These are phyloP conservation scores for Microcaecilia unicolor DNA, from an alignment of 2,797 vertebrate species.

Conservation along the genomic window DNA sequence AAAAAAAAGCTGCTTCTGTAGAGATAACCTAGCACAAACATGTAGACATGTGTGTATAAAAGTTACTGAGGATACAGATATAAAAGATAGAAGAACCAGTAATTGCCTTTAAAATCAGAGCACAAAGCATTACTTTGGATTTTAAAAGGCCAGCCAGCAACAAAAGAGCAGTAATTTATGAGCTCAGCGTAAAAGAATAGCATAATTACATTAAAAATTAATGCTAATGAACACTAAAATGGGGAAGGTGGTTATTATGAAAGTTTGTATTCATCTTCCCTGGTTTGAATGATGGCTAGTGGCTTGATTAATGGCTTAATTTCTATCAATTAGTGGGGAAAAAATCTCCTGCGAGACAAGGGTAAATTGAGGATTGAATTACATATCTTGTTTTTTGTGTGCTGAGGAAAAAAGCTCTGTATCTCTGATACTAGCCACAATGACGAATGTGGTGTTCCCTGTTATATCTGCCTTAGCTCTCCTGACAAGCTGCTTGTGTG, in stretches of 20 bases:
- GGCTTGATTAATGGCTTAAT: conserved; percentile 99
- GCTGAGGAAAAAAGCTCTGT: conserved; percentile 47
- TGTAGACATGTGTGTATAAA: conserved; percentile 25
- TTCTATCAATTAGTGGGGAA: conserved; percentile 98
- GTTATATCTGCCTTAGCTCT: conserved; percentile 42
- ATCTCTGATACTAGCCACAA: conserved; percentile 52
- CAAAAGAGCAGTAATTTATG: conserved; percentile 99
- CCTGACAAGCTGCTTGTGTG: conserved; percentile 42
- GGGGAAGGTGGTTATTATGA: conserved; percentile 99
- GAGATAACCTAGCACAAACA: background rate
- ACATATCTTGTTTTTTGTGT: conserved; percentile 78
- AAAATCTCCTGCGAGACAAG: conserved; percentile 89
- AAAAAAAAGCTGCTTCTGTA: too few relatives aligned
- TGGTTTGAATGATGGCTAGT: conserved; percentile 95
- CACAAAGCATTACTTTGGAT: conserved; percentile 97
- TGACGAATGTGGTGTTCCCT: conserved; percentile 55
- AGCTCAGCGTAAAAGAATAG: conserved; percentile 99
- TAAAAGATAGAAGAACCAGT: conserved; percentile 86
- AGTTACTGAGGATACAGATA: conserved; percentile 84
- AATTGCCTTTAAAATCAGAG: conserved; percentile 99
- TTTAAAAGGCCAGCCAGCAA: conserved; percentile 98
- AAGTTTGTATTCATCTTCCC: conserved; percentile 99
- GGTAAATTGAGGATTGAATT: conserved; percentile 97
- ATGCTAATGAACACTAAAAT: conserved; percentile 99
- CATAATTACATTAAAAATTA: conserved; percentile 99